Evolutionary conservation across 2,797 vertebrate genomes (phyloP).

Genomic region (Molossus alvarezi): DNA sequence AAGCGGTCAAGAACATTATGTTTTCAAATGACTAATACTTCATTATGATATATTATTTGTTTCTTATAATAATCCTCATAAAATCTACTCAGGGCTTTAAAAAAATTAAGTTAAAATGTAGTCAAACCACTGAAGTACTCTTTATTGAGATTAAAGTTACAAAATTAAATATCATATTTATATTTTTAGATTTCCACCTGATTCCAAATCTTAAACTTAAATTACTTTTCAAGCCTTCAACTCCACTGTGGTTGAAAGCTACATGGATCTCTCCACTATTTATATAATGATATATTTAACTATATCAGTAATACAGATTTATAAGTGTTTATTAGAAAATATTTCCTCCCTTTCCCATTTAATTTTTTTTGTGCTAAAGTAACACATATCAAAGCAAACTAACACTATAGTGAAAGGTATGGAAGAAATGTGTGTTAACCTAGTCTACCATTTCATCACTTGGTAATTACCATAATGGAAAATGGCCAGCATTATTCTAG

Average conservation of each 20-base stretch:
- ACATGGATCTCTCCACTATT: not conserved
- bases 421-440: constrained; percentile 64
- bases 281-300: constrained; percentile 56
- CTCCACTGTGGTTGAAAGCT: constrained; percentile 53
- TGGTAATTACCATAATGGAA: constrained; percentile 68
- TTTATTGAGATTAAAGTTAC: constrained; percentile 69
- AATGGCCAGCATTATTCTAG: constrained; percentile 83
- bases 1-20: constrained; percentile 58
- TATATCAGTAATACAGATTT: constrained; percentile 23
- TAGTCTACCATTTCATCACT: constrained; percentile 71
- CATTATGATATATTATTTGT: not conserved
- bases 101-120: constrained; percentile 44
- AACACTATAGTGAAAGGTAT: constrained; percentile 35
- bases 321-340: constrained; percentile 59
- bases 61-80: constrained; percentile 56
- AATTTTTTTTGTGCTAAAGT: constrained; percentile 63
- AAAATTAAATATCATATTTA: constrained; percentile 66
- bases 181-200: constrained; percentile 54
- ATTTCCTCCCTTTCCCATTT: constrained; percentile 10
- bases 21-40: constrained; percentile 68
- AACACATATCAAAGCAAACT: constrained; percentile 62
- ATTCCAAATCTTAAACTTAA: constrained; percentile 35
- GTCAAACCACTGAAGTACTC: constrained; percentile 9
- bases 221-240: constrained; percentile 64
- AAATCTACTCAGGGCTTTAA: constrained; percentile 23